phyloP scores from a whole-genome alignment of 2,113 vertebrate genomes.

The Gobius niger region DNA sequence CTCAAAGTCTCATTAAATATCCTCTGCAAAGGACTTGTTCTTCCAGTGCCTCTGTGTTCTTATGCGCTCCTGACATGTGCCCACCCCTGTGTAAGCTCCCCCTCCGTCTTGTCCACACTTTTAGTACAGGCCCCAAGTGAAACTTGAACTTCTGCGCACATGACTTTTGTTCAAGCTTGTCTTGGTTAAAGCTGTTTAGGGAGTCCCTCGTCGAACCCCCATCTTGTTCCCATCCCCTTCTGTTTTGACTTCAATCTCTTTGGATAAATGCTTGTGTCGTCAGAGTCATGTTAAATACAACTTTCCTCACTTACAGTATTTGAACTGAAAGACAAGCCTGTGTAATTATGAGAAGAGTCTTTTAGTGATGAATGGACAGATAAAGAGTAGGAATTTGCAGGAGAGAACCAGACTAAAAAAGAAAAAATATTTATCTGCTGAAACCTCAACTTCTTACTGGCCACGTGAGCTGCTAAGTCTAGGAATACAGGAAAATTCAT shows the following conservation, averaged over 20 bases:
- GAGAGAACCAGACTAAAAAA: too few relatives aligned
- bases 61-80: constrained; percentile 23
- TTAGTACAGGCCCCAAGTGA: constrained; percentile 8
- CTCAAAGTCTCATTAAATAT: neutral
- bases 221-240: neutral
- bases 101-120: constrained; percentile 20
- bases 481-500: too few relatives aligned
- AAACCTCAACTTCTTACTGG: too few relatives aligned
- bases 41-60: constrained; percentile 12
- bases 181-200: neutral
- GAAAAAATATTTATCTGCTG: too few relatives aligned
- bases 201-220: neutral
- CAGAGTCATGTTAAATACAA: neutral
- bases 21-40: neutral
- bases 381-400: too few relatives aligned
- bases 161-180: neutral
- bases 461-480: too few relatives aligned
- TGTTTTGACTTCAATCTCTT: neutral
- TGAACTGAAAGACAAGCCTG: neutral
- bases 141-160: constrained; percentile 14
- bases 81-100: constrained; percentile 21
- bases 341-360: too few relatives aligned
- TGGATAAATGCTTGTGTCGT: neutral
- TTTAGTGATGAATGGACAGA: too few relatives aligned
- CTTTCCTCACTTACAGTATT: neutral